phyloP scores from a whole-genome alignment of 2,888 invertebrate genomes.

The Aethes cnicana region DNA sequence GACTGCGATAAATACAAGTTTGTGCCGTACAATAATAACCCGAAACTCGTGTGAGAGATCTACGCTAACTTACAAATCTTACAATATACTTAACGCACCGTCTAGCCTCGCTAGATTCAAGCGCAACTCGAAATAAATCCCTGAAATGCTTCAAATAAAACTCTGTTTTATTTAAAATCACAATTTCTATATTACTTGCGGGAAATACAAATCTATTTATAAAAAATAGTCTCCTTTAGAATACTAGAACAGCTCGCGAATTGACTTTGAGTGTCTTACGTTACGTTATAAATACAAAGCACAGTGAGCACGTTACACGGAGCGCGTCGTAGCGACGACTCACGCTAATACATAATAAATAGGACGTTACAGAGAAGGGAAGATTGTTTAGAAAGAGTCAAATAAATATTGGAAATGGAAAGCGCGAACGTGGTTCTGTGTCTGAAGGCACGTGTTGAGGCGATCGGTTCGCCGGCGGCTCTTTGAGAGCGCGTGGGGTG shows the following conservation, averaged over 20 bases:
- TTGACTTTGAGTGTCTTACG: slow-evolving; percentile 62
- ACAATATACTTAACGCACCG: slow-evolving; percentile 62
- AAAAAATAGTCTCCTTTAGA: slow-evolving; percentile 70
- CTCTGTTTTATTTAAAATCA: slow-evolving; percentile 80
- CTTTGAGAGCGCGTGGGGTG: too few relatives aligned
- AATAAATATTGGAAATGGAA: slow-evolving; percentile 41
- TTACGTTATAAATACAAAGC: slow-evolving; percentile 72
- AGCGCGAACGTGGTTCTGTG: slow-evolving; percentile 54
- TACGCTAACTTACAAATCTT: slow-evolving; percentile 56
- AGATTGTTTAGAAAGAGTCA: slow-evolving; percentile 37
- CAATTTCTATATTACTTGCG: slow-evolving; percentile 67
- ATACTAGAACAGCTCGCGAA: slow-evolving; percentile 65
- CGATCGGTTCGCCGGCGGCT: too few relatives aligned
- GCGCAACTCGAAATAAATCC: slow-evolving; percentile 74
- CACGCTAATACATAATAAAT: slow-evolving; percentile 9
- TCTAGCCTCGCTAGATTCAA: slow-evolving; percentile 75
- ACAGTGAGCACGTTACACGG: slow-evolving; percentile 59
- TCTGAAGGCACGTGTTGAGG: too few relatives aligned
- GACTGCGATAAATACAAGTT: slow-evolving; percentile 47
- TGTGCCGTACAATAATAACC: slow-evolving; percentile 56
- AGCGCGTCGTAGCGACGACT: slow-evolving; percentile 1
- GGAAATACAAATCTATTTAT: slow-evolving; percentile 68
- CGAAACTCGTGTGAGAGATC: slow-evolving; percentile 49
- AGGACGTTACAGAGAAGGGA: slow-evolving; percentile 34
- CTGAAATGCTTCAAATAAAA: slow-evolving; percentile 80